Percentiles rank a stretch among this genome's conserved stretches.
Conservation (phyloP, 2,888 invertebrate species). For the Helleia helle region DNA sequence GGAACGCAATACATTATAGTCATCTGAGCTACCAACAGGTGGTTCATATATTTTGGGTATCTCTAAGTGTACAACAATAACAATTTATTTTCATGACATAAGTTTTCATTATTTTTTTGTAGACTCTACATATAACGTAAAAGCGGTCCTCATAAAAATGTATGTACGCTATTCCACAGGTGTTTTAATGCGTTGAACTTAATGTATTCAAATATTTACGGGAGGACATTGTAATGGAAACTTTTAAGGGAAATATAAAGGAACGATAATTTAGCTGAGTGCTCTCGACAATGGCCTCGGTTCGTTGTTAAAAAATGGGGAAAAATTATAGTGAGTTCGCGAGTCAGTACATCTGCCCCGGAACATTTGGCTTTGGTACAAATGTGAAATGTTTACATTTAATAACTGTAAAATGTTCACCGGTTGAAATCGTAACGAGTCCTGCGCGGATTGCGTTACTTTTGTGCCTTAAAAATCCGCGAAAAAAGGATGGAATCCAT, state of each 20-base stretch:
- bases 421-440: too few relatives aligned
- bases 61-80: too few relatives aligned
- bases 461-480: too few relatives aligned
- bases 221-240: background rate
- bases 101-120: background rate
- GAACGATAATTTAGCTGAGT: slow-evolving; percentile 17
- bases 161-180: background rate
- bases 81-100: too few relatives aligned
- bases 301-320: slow-evolving; percentile 7
- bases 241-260: slow-evolving; percentile 10
- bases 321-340: background rate
- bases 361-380: background rate
- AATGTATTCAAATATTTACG: slow-evolving; percentile 1
- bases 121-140: background rate
- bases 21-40: too few relatives aligned
- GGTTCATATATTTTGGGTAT: too few relatives aligned
- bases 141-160: background rate
- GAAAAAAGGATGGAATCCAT: too few relatives aligned
- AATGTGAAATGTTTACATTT: background rate
- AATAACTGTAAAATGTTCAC: background rate
- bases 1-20: too few relatives aligned
- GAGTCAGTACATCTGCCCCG: background rate
- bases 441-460: too few relatives aligned
- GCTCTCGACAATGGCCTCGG: slow-evolving; percentile 11
- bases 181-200: background rate